Evolutionary conservation across 2,888 invertebrate species (phyloP), one percentile per base, ranked within the genome.

Genomic region (Thysanoteuthis rhombus): DNA sequence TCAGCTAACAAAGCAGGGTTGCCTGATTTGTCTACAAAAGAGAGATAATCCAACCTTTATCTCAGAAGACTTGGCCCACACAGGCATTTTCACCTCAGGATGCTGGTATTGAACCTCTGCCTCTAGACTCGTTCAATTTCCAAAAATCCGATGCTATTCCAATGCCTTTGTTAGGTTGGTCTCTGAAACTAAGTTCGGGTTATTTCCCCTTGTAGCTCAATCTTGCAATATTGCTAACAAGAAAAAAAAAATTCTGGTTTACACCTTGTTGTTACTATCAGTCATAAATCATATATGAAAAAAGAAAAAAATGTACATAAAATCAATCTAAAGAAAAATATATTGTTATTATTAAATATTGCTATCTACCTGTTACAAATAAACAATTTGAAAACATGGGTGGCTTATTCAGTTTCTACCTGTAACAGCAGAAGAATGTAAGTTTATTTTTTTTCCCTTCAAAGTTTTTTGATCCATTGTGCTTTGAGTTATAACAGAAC

Each of bases 321-420:
- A 75, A 75, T n/a, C 75, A 75, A 58, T 32, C 25, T 58, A 58
- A 58, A 58, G 58, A 58, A 75, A 75, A 75, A 75, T 75, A 75
- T 75, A 75, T 75, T 75, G 75, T 75, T 75, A 75, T 58, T 58
- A 58, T 75, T 75, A 75, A 75, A 75, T 75, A 75, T 75, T 75
- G 75, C 75, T 75, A 75, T 75, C 75, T 75, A 75, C 75, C n/a
- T 75, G 75, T 75, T 75, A 75, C 75, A 75, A 75, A 75, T 75
- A 75, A 75, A 75, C 36, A 75, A 75, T 75, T 75, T 75, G 75
- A 75, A 75, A 75, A 75, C n/a, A 75, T 36, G 36, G 36, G 75
- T 25, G n/a, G 75, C 75, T 75, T 75, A 75, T 75, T 75, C 75
- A 75, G 75, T 75, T 75, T 75, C 75, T 75, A 58, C 10, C 28